phyloP scores from a whole-genome alignment of 1,140 invertebrate genomes.

The Melitaea cinxia region DNA sequence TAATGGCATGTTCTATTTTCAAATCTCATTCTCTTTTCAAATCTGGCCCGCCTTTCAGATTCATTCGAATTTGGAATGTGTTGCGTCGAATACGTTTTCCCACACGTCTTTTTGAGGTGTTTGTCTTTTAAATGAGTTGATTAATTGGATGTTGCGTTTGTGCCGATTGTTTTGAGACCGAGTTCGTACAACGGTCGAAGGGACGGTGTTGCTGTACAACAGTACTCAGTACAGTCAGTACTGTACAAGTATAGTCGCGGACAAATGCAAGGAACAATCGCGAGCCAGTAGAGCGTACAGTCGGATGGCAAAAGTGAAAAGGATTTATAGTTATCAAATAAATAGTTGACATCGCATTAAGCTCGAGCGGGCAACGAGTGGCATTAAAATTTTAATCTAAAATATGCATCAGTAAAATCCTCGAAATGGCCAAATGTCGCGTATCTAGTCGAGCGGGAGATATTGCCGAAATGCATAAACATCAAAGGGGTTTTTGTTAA shows the following conservation, averaged over 20 bases:
- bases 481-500: conserved; percentile 78
- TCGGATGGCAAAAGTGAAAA: conserved; percentile 34
- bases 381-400: conserved; percentile 73
- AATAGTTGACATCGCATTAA: conserved; percentile 28
- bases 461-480: conserved; percentile 77
- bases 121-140: conserved; percentile 78
- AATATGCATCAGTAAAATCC: conserved; percentile 73
- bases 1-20: conserved; percentile 81
- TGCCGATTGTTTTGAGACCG: conserved; percentile 55
- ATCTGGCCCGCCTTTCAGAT: conserved; percentile 75
- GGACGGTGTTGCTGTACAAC: background rate
- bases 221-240: background rate
- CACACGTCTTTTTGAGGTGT: conserved; percentile 72
- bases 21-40: conserved; percentile 81
- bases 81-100: conserved; percentile 72
- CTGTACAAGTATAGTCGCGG: background rate
- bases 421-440: conserved; percentile 74
- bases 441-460: conserved; percentile 65
- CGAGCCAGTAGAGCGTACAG: conserved; percentile 9
- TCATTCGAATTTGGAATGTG: conserved; percentile 80
- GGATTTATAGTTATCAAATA: conserved; percentile 53
- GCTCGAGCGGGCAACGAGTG: conserved; percentile 44
- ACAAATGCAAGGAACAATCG: conserved; percentile 3
- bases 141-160: conserved; percentile 72
- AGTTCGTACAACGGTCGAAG: conserved; percentile 10